Percentiles rank a stretch among this genome's conserved stretches.
phyloP scores from a whole-genome alignment of 92 coral and sea anemone species.

The Meandrina meandrites region DNA sequence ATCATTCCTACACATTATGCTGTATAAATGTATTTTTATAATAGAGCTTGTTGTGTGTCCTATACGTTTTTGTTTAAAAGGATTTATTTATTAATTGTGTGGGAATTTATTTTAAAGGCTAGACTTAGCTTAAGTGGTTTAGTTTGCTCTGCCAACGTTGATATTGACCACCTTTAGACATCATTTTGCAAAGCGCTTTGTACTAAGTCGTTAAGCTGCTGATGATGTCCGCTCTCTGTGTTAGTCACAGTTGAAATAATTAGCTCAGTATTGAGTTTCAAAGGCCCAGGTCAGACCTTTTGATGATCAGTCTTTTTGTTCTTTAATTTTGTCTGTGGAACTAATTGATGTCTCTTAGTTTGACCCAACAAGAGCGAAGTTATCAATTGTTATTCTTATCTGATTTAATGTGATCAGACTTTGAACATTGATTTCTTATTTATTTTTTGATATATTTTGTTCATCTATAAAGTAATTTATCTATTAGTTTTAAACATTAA shows the following conservation, averaged over 20 bases:
- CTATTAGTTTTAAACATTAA: no score
- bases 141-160: not conserved
- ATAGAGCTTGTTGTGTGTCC: not conserved
- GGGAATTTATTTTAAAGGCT: not conserved
- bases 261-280: not conserved
- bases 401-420: not conserved
- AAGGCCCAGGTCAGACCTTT: not conserved
- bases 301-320: not conserved
- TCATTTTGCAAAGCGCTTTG: not conserved
- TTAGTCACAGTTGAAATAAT: not conserved
- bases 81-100: not conserved
- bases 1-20: not conserved
- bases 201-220: not conserved
- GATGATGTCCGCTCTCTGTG: not conserved
- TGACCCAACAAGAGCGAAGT: not conserved
- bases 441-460: no score
- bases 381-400: not conserved
- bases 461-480: no score
- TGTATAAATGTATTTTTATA: not conserved
- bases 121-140: not conserved
- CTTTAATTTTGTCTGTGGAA: not conserved
- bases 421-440: no score
- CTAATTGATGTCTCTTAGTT: not conserved
- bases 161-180: not conserved
- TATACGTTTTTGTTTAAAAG: not conserved